These are phyloP conservation scores for Caerostris extrusa DNA, from an alignment of 1,140 invertebrate species.

Conservation along the genomic window DNA sequence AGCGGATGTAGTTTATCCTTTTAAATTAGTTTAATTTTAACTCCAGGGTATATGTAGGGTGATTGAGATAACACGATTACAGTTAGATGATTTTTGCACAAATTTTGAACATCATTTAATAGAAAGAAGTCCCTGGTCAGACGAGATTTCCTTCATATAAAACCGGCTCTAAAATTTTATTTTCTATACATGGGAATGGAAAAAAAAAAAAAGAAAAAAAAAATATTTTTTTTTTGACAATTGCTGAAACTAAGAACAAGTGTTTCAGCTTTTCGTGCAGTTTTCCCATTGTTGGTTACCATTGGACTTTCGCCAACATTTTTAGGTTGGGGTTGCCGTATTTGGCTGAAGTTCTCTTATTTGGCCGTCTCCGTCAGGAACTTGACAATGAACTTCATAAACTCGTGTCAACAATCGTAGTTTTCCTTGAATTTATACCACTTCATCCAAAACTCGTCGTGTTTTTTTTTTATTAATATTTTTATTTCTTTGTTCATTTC, in stretches of 20 bases:
- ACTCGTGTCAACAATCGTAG: conserved; percentile 53
- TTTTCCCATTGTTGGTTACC: conserved; percentile 47
- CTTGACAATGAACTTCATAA: conserved; percentile 61
- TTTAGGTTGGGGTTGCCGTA: not conserved
- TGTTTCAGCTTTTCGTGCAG: not conserved
- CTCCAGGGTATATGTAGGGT: too few relatives aligned
- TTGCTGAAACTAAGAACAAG: conserved; percentile 18
- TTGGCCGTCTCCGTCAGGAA: not conserved
- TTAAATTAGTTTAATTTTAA: too few relatives aligned
- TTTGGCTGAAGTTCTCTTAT: conserved; percentile 30
- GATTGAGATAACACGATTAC: not conserved
- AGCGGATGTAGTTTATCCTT: too few relatives aligned
- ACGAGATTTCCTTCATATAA: not conserved
- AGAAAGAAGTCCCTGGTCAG: not conserved
- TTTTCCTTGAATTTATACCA: conserved; percentile 42
- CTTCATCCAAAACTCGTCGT: too few relatives aligned
- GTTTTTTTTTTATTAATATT: not conserved
- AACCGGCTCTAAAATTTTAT: not conserved
- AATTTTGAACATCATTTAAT: not conserved
- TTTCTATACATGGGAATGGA: not conserved
- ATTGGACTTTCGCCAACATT: conserved; percentile 33
- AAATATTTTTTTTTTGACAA: not conserved
- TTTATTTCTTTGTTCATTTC: not conserved
- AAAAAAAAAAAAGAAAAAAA: not conserved
- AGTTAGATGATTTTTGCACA: not conserved